Percentiles rank a stretch among this genome's conserved stretches.
Evolutionary conservation across 2,113 vertebrate species (phyloP).

Genomic region (Thomomys bottae): DNA sequence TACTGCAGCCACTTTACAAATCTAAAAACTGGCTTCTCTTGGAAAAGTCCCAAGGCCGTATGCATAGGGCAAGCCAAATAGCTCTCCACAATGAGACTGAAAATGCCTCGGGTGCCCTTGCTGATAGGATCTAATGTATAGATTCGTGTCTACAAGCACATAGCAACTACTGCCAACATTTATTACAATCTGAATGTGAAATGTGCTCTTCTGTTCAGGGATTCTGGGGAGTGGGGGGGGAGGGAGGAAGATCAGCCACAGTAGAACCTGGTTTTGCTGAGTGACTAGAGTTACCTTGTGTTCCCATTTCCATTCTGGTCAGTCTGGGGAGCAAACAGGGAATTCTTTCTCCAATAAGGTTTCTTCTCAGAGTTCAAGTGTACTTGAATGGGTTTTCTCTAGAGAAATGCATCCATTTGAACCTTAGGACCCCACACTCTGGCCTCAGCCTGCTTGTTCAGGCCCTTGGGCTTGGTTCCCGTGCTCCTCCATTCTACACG

Average conservation of each 20-base stretch:
- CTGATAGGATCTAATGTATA: constrained; percentile 46
- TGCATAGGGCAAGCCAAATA: constrained; percentile 44
- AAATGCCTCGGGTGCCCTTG: constrained; percentile 56
- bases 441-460: background rate
- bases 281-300: background rate
- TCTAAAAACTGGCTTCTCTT: constrained; percentile 56
- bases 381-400: background rate
- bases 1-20: constrained; percentile 34
- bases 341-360: background rate
- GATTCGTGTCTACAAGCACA: constrained; percentile 26
- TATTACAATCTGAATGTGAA: constrained; percentile 39
- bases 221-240: constrained; percentile 30
- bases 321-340: background rate
- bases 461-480: background rate
- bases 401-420: background rate
- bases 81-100: background rate
- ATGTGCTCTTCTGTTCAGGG: constrained; percentile 12
- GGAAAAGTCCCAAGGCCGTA: constrained; percentile 51
- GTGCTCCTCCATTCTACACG: background rate
- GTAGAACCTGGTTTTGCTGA: constrained; percentile 39
- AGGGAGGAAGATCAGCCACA: constrained; percentile 20
- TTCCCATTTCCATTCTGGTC: constrained; percentile 29
- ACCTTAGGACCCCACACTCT: background rate
- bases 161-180: constrained; percentile 27
- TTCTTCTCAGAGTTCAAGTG: background rate